Percentiles rank a stretch among this genome's conserved stretches.
phyloP scores from a whole-genome alignment of 2,113 vertebrate genomes.

The Copsychus sechellarum region DNA sequence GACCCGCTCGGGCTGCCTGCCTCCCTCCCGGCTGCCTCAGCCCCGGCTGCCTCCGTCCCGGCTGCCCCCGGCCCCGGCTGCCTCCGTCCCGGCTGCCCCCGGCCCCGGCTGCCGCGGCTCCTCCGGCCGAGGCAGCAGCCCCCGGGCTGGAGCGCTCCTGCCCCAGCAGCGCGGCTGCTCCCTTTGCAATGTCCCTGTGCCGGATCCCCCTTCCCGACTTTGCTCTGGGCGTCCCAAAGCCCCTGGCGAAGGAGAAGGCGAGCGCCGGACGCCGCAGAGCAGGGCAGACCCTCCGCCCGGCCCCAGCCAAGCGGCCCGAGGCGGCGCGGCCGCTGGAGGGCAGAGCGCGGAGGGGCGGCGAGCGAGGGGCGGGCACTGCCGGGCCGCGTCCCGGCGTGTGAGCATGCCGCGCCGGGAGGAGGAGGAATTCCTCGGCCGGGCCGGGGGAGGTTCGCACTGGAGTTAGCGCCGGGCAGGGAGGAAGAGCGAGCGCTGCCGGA shows the following conservation, averaged over 20 bases:
- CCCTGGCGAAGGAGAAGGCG: rapidly evolving
- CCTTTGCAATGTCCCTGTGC: neutral
- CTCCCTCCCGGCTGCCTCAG: no score
- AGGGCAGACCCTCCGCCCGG: rapidly evolving
- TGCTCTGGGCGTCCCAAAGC: neutral
- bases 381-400: neutral
- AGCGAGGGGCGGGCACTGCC: neutral
- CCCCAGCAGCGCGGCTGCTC: neutral
- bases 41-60: no score
- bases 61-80: no score
- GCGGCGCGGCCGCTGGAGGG: neutral
- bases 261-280: rapidly evolving
- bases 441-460: neutral
- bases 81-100: neutral
- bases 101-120: neutral
- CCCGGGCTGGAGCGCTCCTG: no score
- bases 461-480: neutral
- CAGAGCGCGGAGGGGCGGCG: neutral
- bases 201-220: neutral
- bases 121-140: no score
- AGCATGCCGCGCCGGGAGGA: conserved; percentile 13
- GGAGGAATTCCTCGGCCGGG: neutral
- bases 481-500: conserved; percentile 50
- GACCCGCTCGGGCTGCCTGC: no score
- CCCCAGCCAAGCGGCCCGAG: neutral